Evolutionary conservation across 2,888 invertebrate genomes (phyloP).

Genomic region (Leptopilina myrica): DNA sequence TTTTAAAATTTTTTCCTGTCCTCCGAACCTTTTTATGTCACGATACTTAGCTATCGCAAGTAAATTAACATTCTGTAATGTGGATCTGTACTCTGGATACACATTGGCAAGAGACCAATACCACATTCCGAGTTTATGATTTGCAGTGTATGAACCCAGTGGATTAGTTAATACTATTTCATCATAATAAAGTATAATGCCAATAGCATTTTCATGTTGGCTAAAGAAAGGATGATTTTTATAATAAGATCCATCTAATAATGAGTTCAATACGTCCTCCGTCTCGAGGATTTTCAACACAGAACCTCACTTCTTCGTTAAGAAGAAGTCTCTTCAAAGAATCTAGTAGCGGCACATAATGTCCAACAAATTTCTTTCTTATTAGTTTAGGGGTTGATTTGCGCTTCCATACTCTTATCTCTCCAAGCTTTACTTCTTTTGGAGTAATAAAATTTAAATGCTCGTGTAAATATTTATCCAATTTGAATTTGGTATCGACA

Average conservation of each 20-base stretch:
- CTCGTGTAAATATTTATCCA: neutral
- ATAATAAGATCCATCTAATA: neutral
- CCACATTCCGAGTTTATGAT: neutral
- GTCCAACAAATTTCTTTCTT: neutral
- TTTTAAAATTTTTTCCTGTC: neutral
- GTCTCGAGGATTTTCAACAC: neutral
- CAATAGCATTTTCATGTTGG: neutral
- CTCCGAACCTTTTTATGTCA: neutral
- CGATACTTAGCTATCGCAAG: neutral
- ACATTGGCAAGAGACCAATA: conserved; percentile 9
- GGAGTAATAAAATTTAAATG: neutral
- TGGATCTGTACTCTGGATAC: neutral
- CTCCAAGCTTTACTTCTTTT: neutral
- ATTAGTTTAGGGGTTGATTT: neutral
- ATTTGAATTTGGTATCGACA: neutral
- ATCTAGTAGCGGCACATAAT: neutral
- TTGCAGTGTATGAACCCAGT: neutral
- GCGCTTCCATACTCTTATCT: neutral
- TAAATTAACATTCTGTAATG: neutral
- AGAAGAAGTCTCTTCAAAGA: neutral
- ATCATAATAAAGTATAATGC: neutral
- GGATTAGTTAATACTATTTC: conserved; percentile 1
- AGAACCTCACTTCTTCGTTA: neutral
- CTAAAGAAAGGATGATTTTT: neutral
- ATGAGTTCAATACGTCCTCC: neutral